phyloP scores from a whole-genome alignment of 2,888 invertebrate genomes.

The Oconnorella tubifera region DNA sequence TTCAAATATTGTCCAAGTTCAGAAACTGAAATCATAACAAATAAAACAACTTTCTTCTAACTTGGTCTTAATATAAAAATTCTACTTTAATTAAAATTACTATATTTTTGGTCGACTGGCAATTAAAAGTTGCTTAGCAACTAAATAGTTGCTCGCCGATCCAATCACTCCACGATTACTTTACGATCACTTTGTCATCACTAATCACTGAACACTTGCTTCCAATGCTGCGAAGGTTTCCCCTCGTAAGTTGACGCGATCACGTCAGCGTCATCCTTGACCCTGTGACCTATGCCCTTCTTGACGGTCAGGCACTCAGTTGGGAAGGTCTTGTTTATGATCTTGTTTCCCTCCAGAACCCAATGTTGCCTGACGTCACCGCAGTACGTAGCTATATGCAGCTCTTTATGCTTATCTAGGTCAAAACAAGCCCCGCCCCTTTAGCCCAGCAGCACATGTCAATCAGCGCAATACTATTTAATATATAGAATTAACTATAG shows the following conservation, averaged over 20 bases:
- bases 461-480: too few species aligned
- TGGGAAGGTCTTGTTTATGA: neutral
- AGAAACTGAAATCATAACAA: too few species aligned
- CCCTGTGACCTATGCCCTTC: neutral
- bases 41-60: too few species aligned
- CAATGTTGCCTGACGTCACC: slow-evolving; percentile 3
- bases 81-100: too few species aligned
- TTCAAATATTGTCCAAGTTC: too few species aligned
- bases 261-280: slow-evolving; percentile 1
- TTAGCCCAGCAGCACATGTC: too few species aligned
- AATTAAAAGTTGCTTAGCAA: too few species aligned
- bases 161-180: neutral
- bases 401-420: neutral
- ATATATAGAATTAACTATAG: too few species aligned
- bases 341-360: slow-evolving; percentile 1
- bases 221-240: slow-evolving; percentile 3
- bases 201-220: neutral
- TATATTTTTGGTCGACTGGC: too few species aligned
- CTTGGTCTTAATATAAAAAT: too few species aligned
- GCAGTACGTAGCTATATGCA: neutral
- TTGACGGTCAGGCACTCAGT: neutral
- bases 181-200: neutral
- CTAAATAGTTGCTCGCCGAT: neutral
- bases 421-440: too few species aligned
- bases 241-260: neutral